A percentile compares a stretch with the other conserved stretches of the same genome.
Conservation (phyloP, 1,140 invertebrate genomes). For the Atopsyche davidsoni region DNA sequence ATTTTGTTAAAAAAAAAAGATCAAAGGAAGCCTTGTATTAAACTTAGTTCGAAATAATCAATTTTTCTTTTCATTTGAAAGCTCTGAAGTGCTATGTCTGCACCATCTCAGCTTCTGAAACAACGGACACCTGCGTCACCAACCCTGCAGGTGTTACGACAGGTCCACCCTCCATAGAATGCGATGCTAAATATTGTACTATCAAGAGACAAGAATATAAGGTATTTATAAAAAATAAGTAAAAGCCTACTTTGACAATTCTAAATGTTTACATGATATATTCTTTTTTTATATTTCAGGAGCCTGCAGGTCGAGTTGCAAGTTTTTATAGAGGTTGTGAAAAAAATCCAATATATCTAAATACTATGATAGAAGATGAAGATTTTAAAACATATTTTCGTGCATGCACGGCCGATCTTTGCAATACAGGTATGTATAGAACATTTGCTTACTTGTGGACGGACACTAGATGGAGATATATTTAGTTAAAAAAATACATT, state of each 20-base stretch:
- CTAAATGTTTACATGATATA: slow-evolving; percentile 11
- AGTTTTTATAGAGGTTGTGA: slow-evolving; percentile 47
- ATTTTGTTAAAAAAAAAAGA: too few species aligned
- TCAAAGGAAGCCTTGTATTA: too few species aligned
- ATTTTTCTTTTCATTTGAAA: neutral
- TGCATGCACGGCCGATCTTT: slow-evolving; percentile 45
- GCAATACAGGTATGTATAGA: slow-evolving; percentile 48
- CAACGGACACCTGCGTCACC: slow-evolving; percentile 25
- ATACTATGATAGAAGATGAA: slow-evolving; percentile 42
- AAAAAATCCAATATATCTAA: slow-evolving; percentile 40
- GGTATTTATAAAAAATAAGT: slow-evolving; percentile 33
- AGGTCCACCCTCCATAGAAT: slow-evolving; percentile 35
- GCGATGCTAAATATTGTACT: slow-evolving; percentile 44
- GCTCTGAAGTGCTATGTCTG: slow-evolving; percentile 27
- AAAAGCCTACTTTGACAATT: too few species aligned
- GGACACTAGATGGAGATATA: too few species aligned
- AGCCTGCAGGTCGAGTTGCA: slow-evolving; percentile 41
- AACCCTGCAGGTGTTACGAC: slow-evolving; percentile 30
- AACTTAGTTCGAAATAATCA: too few species aligned
- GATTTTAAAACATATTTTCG: slow-evolving; percentile 45
- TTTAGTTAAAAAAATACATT: too few species aligned
- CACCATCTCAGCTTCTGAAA: slow-evolving; percentile 20
- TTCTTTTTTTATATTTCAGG: slow-evolving; percentile 33
- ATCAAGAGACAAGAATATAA: slow-evolving; percentile 45
- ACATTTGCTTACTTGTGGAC: too few species aligned